Evolutionary conservation across 2,797 vertebrate genomes (phyloP), one percentile per base, ranked within the genome.

Genomic region (Remorina albescens): DNA sequence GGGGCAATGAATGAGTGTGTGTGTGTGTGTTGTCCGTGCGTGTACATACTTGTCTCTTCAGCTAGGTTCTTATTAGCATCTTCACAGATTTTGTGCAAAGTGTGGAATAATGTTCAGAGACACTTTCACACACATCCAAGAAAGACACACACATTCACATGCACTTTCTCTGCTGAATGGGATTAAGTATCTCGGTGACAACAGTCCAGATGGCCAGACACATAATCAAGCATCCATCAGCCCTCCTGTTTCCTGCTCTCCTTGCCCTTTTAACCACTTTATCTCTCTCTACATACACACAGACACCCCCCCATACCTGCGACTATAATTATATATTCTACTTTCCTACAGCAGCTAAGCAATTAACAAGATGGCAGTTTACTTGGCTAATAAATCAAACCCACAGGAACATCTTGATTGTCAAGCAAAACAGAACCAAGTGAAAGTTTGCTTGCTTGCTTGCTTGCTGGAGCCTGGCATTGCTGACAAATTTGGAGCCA

Each of bases 191-290:
- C 91, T 90, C 69, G 32, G 82, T 91, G 89, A 92, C 91, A 92
- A 85, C 84, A 42, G 88, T 87, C 91, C 92, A 93, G 92, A 93
- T 93, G 92, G 92, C 88, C 89, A 90, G 90, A 89, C 86, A 87
- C 78, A 74, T 89, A 92, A 91, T 90, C 87, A 87, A 85, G 86
- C 86, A 86, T 90, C 89, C 81, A 92, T 89, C 91, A 92, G 80
- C 66, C 81, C 68, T 85, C 76, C 86, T 78, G 86, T 77, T 82
- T 88, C 84, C 85, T 87, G 76, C 78, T 86, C 86, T 84, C 71
- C 77, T 82, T 83, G 85, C 82, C 83, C 83, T 87, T 85, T 86
- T 80, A 80, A 79, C 76, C 75, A 74, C 70, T 74, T 77, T 59
- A 16, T 81, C 81, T 73, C 78, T 79, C 71, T 74, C 36, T 41